Evolutionary conservation across 2,113 vertebrate genomes (phyloP).

Genomic region (Galbula dea): DNA sequence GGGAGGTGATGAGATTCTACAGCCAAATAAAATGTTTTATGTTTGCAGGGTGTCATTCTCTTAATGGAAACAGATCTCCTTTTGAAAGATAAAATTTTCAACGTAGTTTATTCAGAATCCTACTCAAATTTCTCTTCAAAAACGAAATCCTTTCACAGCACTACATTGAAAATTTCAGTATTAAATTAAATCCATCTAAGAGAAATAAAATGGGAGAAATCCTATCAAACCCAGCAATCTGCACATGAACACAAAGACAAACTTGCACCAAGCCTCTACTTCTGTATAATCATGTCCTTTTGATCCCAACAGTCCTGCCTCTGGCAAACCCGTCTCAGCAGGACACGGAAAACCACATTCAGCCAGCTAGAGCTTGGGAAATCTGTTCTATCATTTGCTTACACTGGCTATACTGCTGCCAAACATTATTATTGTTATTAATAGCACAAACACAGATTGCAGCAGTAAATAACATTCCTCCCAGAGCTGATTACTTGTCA

Average conservation of each 20-base stretch:
- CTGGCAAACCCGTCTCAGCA: neutral
- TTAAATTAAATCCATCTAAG: neutral
- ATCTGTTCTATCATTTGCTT: neutral
- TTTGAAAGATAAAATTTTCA: neutral
- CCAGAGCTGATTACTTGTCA: conserved; percentile 30
- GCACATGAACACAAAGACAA: neutral
- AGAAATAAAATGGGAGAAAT: neutral
- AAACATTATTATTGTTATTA: conserved; percentile 26
- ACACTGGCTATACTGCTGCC: neutral
- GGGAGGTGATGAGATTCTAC: neutral
- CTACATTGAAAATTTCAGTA: neutral
- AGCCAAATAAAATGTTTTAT: neutral
- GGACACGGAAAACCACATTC: neutral
- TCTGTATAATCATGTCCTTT: neutral
- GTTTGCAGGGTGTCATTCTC: neutral
- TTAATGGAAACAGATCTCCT: neutral
- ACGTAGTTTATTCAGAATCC: neutral
- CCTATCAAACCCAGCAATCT: neutral
- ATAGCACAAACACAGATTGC: conserved; percentile 20
- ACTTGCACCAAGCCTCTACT: neutral
- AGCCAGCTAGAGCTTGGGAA: neutral
- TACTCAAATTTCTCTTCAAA: neutral
- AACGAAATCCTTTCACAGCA: neutral
- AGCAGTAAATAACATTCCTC: conserved; percentile 26
- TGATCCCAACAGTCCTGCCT: neutral